A percentile compares a stretch with the other conserved stretches of the same genome.
These are phyloP conservation scores for Mesorhabditis sp. DNA, from an alignment of 2,888 invertebrate genomes.

Conservation along the genomic window DNA sequence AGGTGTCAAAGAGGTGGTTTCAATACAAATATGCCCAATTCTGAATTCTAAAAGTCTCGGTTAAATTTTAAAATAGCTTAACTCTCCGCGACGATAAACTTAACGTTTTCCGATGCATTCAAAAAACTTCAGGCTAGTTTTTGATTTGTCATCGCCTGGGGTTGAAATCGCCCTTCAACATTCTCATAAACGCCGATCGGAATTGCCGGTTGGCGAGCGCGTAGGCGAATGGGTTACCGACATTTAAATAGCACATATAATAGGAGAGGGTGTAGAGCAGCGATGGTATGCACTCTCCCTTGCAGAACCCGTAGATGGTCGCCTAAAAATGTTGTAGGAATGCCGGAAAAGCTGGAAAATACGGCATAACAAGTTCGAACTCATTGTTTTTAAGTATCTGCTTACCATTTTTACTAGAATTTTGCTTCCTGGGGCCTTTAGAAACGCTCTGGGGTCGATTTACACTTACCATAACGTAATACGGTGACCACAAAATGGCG, in stretches of 20 bases:
- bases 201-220: conserved; percentile 58
- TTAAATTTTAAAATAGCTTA: too few species aligned
- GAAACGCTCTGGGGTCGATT: too few species aligned
- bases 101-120: too few species aligned
- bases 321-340: conserved; percentile 39
- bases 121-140: too few species aligned
- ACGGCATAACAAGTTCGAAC: not conserved
- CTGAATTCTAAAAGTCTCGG: too few species aligned
- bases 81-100: too few species aligned
- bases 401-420: too few species aligned
- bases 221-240: conserved; percentile 57
- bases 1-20: too few species aligned
- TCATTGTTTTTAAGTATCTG: too few species aligned
- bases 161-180: conserved; percentile 50
- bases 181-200: conserved; percentile 50
- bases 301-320: conserved; percentile 58
- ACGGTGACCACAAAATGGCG: conserved; percentile 58
- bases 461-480: conserved; percentile 53
- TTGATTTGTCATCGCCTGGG: not conserved
- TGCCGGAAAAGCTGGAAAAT: not conserved
- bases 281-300: conserved; percentile 54
- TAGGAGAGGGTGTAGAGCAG: conserved; percentile 55
- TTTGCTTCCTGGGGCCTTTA: too few species aligned
- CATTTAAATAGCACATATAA: conserved; percentile 58
- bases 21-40: too few species aligned